Evolutionary conservation across 2,113 vertebrate species (phyloP).

Genomic region (Leucoraja erinaceus): DNA sequence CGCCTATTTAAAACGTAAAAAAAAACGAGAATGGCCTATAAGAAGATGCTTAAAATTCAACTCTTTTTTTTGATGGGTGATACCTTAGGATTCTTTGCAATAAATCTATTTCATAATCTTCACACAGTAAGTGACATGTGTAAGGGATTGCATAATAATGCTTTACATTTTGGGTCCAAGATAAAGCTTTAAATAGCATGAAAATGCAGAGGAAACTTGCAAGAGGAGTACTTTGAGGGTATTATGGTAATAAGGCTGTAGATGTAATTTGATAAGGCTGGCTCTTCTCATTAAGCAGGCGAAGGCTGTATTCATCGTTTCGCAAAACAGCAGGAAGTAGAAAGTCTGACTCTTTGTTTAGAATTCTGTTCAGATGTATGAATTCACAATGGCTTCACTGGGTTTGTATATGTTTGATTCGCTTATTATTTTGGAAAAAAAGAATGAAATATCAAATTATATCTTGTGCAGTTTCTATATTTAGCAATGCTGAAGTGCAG

Average conservation of each 20-base stretch:
- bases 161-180: not conserved
- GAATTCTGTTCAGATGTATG: slow-evolving; percentile 7
- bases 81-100: too few relatives aligned
- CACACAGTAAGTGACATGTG: not conserved
- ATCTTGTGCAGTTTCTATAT: not conserved
- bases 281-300: not conserved
- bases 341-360: slow-evolving; percentile 30
- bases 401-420: slow-evolving; percentile 10
- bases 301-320: slow-evolving; percentile 11
- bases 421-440: not conserved
- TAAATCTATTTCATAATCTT: not conserved
- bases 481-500: not conserved
- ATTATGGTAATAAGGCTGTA: not conserved
- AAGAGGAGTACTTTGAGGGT: not conserved
- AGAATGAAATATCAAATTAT: not conserved
- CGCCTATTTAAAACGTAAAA: too few relatives aligned
- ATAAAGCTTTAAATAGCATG: not conserved
- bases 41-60: not conserved
- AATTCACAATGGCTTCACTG: slow-evolving; percentile 7
- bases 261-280: slow-evolving; percentile 22
- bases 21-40: not conserved
- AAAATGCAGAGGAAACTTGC: not conserved
- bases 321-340: slow-evolving; percentile 27
- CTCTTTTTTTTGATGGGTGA: not conserved
- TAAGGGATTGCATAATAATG: not conserved